Evolutionary conservation across 2,113 vertebrate species (phyloP), one percentile per base, ranked within the genome.

Genomic region (Callaeas wilsoni): DNA sequence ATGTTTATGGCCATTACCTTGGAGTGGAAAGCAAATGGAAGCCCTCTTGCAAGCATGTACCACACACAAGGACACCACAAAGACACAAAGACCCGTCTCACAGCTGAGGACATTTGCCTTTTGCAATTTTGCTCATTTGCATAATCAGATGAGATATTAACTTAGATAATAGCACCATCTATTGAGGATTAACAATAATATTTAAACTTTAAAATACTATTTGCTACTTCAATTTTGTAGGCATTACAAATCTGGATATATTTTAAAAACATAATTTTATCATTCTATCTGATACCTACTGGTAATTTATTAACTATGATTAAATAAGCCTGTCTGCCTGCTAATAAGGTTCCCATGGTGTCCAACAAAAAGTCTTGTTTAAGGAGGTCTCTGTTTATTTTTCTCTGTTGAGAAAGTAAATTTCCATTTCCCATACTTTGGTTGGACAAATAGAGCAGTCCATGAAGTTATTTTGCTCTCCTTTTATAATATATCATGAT

Each of bases 141-240:
- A 94, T 96, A 95, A 91, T 83, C 68, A 95, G 21, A 32, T 69
- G 55, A 95, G 93, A 68, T 86, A 93, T 90, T 97, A 91, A 85
- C 90, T 95, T 94, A 96, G 94, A 96, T 95, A 94, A 96, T 26
- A 97, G 97, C 96, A 96, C 96, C 96, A 97, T 94, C 96, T 97
- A 96, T 96, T 96, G 96, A 97, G 59, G 65, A 93, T 77, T 92
- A 70, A 47, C 88, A 94, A 80, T 74, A 78, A 88, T 84, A 96
- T 88, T 90, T 86, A 86, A 20, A 44, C 49, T 67, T 85, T 69
- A 44, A 74, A 84, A 63, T 50, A n/a, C 3, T 12, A 25, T 46
- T 91, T 73, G 6, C 21, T 57, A 27, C 50, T 32, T 63, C 32
- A 5, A 2, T 65, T 80, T 63, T 67, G 29, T 50, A 50, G 37